Conservation (phyloP, 2,113 vertebrate genomes). For the Reinhardtius hippoglossoides region DNA sequence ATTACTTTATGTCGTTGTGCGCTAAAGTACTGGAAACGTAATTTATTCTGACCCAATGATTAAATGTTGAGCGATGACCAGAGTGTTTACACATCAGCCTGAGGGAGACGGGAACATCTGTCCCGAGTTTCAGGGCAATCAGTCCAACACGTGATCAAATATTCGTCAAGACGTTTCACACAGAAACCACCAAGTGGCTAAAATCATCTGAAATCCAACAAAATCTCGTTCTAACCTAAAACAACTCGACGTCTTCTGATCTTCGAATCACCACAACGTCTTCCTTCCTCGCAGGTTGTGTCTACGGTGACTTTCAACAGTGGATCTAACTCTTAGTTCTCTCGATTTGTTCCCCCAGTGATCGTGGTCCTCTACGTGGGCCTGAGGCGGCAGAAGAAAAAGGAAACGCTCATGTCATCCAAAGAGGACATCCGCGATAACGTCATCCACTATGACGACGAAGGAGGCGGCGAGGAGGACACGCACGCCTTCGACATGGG, state of each 20-base stretch:
- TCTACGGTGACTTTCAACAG: too few species aligned
- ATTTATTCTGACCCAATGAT: not conserved
- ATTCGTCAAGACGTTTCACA: not conserved
- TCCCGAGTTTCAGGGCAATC: not conserved
- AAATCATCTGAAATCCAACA: too few species aligned
- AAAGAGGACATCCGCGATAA: conserved; percentile 99
- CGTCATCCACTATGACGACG: conserved; percentile 98
- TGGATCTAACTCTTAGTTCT: conserved; percentile 30
- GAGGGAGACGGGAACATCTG: not conserved
- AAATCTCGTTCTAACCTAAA: too few species aligned
- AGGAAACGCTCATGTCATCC: conserved; percentile 97
- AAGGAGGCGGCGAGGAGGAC: conserved; percentile 97
- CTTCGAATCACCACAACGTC: too few species aligned
- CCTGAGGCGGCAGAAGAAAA: conserved; percentile 93
- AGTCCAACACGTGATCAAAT: not conserved
- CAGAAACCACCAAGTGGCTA: not conserved
- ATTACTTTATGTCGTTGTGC: too few species aligned
- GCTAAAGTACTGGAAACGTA: not conserved
- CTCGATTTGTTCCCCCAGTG: conserved; percentile 71
- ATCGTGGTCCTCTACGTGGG: conserved; percentile 97
- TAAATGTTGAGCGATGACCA: not conserved
- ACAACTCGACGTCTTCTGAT: too few species aligned
- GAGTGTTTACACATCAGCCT: not conserved
- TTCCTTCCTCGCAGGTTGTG: too few species aligned
- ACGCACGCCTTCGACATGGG: conserved; percentile 98